A percentile compares a stretch with the other conserved stretches of the same genome.
These are phyloP conservation scores for Prionace glauca DNA, from an alignment of 2,797 vertebrate genomes.

Conservation along the genomic window DNA sequence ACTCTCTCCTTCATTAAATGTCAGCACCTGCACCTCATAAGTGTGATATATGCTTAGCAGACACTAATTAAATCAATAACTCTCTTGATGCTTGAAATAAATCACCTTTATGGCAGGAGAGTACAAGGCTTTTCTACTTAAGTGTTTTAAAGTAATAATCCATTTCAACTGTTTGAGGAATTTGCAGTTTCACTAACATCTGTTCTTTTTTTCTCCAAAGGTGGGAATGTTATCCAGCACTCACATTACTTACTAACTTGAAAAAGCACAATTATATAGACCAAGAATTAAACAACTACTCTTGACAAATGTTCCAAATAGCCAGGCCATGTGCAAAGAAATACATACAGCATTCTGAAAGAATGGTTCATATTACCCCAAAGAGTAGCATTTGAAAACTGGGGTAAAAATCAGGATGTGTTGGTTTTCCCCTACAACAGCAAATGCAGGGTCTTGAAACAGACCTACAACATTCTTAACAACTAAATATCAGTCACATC, in stretches of 20 bases:
- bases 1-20: neutral
- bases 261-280: neutral
- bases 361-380: neutral
- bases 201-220: neutral
- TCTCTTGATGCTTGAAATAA: conserved; percentile 34
- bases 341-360: neutral
- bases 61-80: conserved; percentile 33
- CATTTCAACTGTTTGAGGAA: conserved; percentile 6
- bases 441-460: neutral
- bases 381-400: neutral
- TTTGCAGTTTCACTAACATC: neutral
- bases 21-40: conserved; percentile 21
- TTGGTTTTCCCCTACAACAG: neutral
- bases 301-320: neutral
- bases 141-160: conserved; percentile 35
- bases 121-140: conserved; percentile 21
- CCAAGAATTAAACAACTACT: neutral
- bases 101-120: conserved; percentile 30
- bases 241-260: neutral
- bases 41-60: conserved; percentile 26
- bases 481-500: neutral
- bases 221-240: conserved; percentile 15
- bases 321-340: neutral
- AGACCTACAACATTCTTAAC: neutral
- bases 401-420: neutral